Conservation (phyloP, 2,113 vertebrate genomes). For the Psilopogon haemacephalus region DNA sequence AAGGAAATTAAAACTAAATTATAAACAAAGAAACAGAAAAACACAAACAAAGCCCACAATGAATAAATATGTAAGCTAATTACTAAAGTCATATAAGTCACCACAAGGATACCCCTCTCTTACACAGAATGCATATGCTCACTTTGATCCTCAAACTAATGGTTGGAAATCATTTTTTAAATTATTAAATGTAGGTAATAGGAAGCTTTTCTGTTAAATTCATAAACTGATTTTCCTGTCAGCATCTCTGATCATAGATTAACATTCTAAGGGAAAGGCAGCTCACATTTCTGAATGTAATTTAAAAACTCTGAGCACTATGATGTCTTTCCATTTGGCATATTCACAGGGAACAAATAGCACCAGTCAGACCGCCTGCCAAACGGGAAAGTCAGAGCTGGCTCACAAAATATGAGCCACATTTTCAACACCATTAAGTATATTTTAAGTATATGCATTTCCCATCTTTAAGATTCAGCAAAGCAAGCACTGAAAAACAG, state of each 20-base stretch:
- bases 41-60: background rate
- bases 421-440: background rate
- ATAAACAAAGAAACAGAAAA: background rate
- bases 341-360: constrained; percentile 75
- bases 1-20: background rate
- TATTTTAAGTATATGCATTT: background rate
- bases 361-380: constrained; percentile 53
- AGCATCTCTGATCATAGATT: background rate
- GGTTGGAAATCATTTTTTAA: background rate
- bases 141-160: background rate
- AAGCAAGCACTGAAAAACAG: background rate
- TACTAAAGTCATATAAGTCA: background rate
- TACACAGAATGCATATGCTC: background rate
- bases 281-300: constrained; percentile 72
- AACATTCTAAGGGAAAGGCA: constrained; percentile 72
- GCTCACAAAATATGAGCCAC: background rate
- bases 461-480: background rate
- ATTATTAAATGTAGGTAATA: background rate
- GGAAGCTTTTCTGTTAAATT: background rate
- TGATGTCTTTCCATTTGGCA: constrained; percentile 48
- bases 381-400: background rate
- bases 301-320: constrained; percentile 70
- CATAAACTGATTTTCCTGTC: background rate
- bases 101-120: background rate
- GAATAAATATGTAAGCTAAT: background rate